Base-by-base conservation (phyloP, 2,888 invertebrate genomes). In the Leucophora obtusa region DNA sequence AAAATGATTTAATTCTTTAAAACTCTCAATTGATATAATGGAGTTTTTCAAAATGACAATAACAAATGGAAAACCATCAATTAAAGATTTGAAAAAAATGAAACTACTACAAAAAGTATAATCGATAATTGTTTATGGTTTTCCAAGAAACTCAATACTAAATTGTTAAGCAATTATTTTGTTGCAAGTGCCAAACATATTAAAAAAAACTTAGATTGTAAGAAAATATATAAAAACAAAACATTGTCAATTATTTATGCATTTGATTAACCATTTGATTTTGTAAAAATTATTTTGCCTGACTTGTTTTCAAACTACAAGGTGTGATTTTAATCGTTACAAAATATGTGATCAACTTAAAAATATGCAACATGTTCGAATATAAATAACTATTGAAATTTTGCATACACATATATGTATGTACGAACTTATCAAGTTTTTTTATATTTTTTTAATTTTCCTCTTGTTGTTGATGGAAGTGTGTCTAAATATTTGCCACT, bases 321-420 rank as follows among this genome's bases (percentile, higher is more conserved):
- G 74, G 79, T 79, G 79, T 79, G 79, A 79, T 70, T 70, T 66
- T 79, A 74, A 73, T 60, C 65, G 74, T 71, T 74, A 70, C 74
- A 79, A 70, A 79, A 70, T 74, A 56, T 70, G 63, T 65, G 54
- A 47, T 60, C 65, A 69, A 60, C 9, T 74, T 18, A 33, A 38
- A 66, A 53, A 70, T 59, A 74, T 59, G 60, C 56, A 62, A 62
- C 54, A 69, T 50, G 24, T 69, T 35, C n/a, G n/a, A 5, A 35
- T 35, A 47, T 35, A 54, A 51, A 47, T 35, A 54, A 51, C 15
- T 21, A 8, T 17, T 24, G 66, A 17, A 53, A 59, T 47, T 54
- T 68, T 59, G 54, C 53, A 68, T 60, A 43, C 28, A 28, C 6
- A 7, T 28, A 28, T 7, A 1, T 7, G 7, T 28, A 28, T 28